Evolutionary conservation across 2,113 vertebrate species (phyloP).

Genomic region (Columba janthina): DNA sequence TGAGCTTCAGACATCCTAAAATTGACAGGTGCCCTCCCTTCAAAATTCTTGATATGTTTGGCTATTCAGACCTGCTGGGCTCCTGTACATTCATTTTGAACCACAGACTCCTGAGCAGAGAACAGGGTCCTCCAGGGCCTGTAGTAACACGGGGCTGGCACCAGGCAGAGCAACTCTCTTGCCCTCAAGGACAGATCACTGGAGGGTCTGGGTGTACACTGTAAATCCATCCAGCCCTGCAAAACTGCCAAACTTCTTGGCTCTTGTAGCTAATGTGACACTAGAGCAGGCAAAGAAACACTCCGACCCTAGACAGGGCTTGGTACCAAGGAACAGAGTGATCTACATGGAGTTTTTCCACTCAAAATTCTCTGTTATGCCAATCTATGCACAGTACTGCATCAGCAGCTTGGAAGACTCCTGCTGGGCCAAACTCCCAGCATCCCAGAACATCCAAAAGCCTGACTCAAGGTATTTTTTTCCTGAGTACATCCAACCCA

Average conservation of each 20-base stretch:
- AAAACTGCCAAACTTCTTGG: neutral
- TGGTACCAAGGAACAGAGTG: neutral
- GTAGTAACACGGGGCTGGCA: neutral
- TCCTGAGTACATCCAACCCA: accelerated
- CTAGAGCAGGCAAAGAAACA: neutral
- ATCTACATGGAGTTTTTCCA: neutral
- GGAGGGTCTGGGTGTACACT: accelerated
- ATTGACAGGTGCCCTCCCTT: neutral
- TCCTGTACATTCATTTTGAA: neutral
- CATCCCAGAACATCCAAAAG: neutral
- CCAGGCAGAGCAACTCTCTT: neutral
- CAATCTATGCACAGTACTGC: neutral
- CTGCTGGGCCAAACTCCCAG: neutral
- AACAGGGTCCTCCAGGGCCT: neutral
- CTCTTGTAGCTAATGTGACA: neutral
- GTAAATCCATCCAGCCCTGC: neutral
- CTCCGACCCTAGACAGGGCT: neutral
- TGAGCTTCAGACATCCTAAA: neutral
- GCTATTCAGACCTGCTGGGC: neutral
- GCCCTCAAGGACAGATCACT: accelerated
- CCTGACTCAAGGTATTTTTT: neutral
- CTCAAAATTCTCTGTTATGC: neutral
- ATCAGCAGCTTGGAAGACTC: neutral
- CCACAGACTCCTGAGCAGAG: neutral
- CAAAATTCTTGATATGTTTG: neutral